These are phyloP conservation scores for Oxyura jamaicensis DNA, from an alignment of 2,113 vertebrate species.

Conservation along the genomic window DNA sequence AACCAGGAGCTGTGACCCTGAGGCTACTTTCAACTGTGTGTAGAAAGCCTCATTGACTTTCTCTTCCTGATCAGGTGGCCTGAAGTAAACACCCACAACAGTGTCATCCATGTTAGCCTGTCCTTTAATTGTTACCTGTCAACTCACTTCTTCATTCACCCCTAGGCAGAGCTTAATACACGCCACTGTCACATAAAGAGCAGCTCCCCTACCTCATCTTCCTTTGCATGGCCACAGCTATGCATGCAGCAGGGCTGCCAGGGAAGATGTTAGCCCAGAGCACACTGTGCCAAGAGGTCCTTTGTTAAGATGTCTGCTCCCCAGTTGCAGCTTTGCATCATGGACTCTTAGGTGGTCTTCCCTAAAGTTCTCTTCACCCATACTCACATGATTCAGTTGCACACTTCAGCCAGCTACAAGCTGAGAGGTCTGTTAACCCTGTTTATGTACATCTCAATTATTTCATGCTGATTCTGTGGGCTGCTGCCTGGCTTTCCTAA, in stretches of 20 bases:
- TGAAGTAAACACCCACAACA: no score
- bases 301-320: rapidly evolving
- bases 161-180: no score
- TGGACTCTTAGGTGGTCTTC: neutral
- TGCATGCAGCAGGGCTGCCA: neutral
- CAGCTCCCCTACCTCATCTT: no score
- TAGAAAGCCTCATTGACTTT: no score
- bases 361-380: neutral
- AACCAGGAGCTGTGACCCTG: no score
- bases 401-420: neutral
- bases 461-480: neutral
- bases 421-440: neutral
- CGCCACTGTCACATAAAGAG: no score
- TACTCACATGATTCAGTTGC: neutral
- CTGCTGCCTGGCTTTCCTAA: neutral
- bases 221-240: neutral
- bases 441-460: neutral
- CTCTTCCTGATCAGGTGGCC: no score
- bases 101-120: no score
- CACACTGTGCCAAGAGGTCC: neutral
- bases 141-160: no score
- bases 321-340: neutral
- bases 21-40: no score
- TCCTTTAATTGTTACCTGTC: no score
- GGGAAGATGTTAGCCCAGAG: neutral